Evolutionary conservation across 2,113 vertebrate species (phyloP).

Genomic region (Coreoperca whiteheadi): DNA sequence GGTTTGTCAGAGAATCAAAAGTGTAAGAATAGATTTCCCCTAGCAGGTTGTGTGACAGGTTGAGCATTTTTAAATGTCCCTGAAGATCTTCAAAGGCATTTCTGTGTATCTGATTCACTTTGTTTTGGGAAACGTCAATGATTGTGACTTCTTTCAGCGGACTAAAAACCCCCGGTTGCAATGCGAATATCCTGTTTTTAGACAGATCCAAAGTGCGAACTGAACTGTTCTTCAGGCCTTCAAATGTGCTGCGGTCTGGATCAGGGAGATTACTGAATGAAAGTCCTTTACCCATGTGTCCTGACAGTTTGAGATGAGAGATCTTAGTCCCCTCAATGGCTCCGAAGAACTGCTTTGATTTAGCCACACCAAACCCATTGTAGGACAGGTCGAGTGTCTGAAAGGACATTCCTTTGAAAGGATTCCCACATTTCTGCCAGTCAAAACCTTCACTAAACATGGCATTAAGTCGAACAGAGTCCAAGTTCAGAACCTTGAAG

Average conservation of each 20-base stretch:
- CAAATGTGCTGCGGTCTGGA: conserved; percentile 86
- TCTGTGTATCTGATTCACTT: conserved; percentile 84
- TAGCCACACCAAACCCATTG: conserved; percentile 76
- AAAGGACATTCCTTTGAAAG: conserved; percentile 86
- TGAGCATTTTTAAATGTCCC: conserved; percentile 80
- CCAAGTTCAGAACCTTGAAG: conserved; percentile 82
- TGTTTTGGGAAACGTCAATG: conserved; percentile 86
- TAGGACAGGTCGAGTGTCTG: conserved; percentile 79
- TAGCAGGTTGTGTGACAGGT: conserved; percentile 89
- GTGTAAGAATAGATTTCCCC: conserved; percentile 84
- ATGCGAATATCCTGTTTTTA: conserved; percentile 83
- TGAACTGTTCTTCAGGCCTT: conserved; percentile 82
- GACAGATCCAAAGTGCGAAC: conserved; percentile 85
- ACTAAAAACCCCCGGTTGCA: conserved; percentile 82
- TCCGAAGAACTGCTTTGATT: conserved; percentile 71
- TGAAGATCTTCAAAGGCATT: conserved; percentile 87
- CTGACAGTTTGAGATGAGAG: conserved; percentile 75
- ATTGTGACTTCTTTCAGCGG: conserved; percentile 72
- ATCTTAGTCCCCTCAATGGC: conserved; percentile 86
- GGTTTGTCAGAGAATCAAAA: conserved; percentile 83
- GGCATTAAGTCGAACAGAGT: conserved; percentile 48
- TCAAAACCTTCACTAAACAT: conserved; percentile 56
- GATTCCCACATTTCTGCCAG: conserved; percentile 89
- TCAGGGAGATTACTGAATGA: conserved; percentile 85
- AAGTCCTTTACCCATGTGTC: conserved; percentile 85